Base-by-base conservation (phyloP, 1,140 invertebrate genomes). In the Melanaphis sacchari region DNA sequence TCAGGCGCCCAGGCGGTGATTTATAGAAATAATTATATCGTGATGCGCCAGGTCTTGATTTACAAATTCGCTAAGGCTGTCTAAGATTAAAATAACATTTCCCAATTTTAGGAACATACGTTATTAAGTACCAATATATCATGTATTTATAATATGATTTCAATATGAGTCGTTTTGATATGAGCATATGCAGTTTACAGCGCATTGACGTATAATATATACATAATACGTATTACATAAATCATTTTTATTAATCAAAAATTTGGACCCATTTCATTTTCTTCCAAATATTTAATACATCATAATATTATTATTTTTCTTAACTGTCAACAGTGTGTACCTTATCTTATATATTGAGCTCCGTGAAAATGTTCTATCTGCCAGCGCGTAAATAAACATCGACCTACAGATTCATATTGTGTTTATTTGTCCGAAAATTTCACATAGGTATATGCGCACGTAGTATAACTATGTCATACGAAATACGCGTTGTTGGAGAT, bases 211-310 rank as follows among this genome's bases (percentile, higher is more conserved):
- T n/a, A 66, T 31, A 59, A 9, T 31, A 66, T 43, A 66, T 31
- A 59, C 4, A 26, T 66, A n/a, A n/a, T 49, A 49, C 22, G 22
- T 76, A n/a, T n/a, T 76, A 6, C 18, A 76, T 76, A 76, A n/a
- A 76, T 76, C 59, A 76, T 76, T 76, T 76, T 76, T 76, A 66
- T 76, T 76, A 76, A 76, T 76, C 59, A 18, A 76, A 76, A 76
- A 76, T 18, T 76, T 76, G 31, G 59, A 76, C 59, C n/a, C 59
- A 6, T 76, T 76, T 76, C 59, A 6, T 76, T 76, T 76, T 76
- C 59, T 36, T 36, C 54, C 24, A 59, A 66, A n/a, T n/a, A 36
- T 76, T n/a, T 76, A 15, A 76, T 76, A 76, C 15, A 18, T 76
- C 31, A n/a, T 76, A 15, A 76, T 76, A n/a, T n/a, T 36, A n/a